Conservation (phyloP, 1,140 invertebrate genomes). For the Papilio xuthus region DNA sequence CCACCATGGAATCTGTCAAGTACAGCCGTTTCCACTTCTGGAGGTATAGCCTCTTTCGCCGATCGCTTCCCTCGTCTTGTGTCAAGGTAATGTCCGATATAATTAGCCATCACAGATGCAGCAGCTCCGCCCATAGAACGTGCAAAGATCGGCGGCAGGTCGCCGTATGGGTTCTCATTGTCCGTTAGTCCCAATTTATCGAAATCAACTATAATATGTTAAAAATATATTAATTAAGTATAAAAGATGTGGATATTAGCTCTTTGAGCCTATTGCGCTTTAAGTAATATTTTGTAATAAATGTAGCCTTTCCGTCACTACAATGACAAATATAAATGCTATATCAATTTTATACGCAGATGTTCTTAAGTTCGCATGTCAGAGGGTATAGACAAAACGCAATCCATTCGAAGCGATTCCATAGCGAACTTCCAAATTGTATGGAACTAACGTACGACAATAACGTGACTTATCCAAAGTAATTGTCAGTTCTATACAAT, state of each 20-base stretch:
- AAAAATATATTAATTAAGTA: constrained; percentile 26
- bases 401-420: too few relatives aligned
- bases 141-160: constrained; percentile 87
- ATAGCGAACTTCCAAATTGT: too few relatives aligned
- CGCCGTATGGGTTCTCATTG: constrained; percentile 92
- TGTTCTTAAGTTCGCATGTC: too few relatives aligned
- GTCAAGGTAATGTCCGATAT: constrained; percentile 87
- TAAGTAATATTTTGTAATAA: background rate
- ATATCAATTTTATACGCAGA: too few relatives aligned
- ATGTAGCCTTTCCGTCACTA: background rate
- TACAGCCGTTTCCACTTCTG: constrained; percentile 67
- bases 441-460: too few relatives aligned
- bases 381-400: too few relatives aligned
- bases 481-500: too few relatives aligned
- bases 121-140: constrained; percentile 86
- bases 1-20: constrained; percentile 85
- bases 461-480: too few relatives aligned
- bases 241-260: background rate
- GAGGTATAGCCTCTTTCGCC: constrained; percentile 57
- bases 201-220: constrained; percentile 86
- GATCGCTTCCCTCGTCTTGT: constrained; percentile 84
- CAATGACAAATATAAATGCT: background rate
- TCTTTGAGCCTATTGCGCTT: background rate
- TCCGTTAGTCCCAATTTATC: constrained; percentile 91
- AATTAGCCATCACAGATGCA: constrained; percentile 85